A percentile compares a stretch with the other conserved stretches of the same genome.
Conservation (phyloP, 2,113 vertebrate species). For the Hymenochirus boettgeri region DNA sequence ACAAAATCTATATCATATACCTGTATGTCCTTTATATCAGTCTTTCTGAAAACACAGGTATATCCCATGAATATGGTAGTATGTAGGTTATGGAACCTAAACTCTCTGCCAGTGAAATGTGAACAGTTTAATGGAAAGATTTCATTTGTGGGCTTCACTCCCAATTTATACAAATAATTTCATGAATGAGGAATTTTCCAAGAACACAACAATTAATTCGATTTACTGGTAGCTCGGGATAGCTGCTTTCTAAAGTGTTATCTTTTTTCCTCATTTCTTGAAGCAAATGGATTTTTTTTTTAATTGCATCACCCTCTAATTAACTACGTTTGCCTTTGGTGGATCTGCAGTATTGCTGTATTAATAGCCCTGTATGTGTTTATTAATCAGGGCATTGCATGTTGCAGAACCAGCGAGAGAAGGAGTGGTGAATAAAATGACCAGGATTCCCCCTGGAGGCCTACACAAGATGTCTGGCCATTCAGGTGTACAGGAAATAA, state of each 20-base stretch:
- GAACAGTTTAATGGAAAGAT: too few species aligned
- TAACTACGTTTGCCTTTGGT: background rate
- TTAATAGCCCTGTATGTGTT: conserved; percentile 9
- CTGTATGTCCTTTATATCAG: too few species aligned
- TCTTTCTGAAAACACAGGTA: too few species aligned
- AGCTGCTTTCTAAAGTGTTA: conserved; percentile 1
- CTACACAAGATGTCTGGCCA: conserved; percentile 30
- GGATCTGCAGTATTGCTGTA: background rate
- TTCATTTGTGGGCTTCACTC: too few species aligned
- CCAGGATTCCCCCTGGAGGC: conserved; percentile 20
- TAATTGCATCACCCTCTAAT: conserved; percentile 9
- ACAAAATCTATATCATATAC: too few species aligned
- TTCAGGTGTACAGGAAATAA: conserved; percentile 40
- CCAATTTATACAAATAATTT: too few species aligned
- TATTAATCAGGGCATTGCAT: conserved; percentile 10
- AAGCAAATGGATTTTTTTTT: conserved; percentile 19
- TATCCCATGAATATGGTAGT: too few species aligned
- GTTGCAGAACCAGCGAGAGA: background rate
- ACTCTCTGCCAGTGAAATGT: too few species aligned
- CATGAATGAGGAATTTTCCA: conserved; percentile 23
- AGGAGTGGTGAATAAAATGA: conserved; percentile 11
- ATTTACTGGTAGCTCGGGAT: conserved; percentile 12
- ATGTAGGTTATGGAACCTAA: too few species aligned
- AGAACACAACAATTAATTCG: conserved; percentile 10
- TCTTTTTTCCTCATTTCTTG: conserved; percentile 8